phyloP scores from a whole-genome alignment of 2,113 vertebrate species.

The Pholis gunnellus region DNA sequence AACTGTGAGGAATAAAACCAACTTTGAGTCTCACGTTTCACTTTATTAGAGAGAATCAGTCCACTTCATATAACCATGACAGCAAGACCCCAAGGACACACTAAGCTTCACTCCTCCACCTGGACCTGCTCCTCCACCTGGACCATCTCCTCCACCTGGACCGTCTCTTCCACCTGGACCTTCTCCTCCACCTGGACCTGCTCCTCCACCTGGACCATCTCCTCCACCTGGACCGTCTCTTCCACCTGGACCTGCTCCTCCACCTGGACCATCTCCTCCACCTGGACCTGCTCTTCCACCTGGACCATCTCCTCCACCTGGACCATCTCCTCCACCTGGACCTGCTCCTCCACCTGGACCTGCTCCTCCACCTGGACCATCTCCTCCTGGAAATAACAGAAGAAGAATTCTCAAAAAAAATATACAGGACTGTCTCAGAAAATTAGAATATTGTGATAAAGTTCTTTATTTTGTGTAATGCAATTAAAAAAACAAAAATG shows the following conservation, averaged over 20 bases:
- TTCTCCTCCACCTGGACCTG: neutral
- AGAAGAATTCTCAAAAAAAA: neutral
- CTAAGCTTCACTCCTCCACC: neutral
- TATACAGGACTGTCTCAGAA: too few species aligned
- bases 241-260: too few species aligned
- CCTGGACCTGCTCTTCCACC: neutral
- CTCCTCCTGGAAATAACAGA: neutral
- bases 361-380: too few species aligned
- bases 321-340: neutral
- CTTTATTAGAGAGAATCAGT: neutral
- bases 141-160: neutral
- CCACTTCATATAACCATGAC: neutral
- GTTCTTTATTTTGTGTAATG: too few species aligned
- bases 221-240: neutral
- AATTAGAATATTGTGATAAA: too few species aligned
- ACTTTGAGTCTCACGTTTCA: neutral
- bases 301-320: too few species aligned
- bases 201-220: neutral
- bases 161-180: constrained; percentile 3
- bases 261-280: too few species aligned
- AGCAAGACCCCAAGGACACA: neutral
- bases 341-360: neutral
- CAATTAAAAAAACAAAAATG: too few species aligned
- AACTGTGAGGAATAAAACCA: neutral
- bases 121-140: constrained; percentile 5